Percentiles rank a stretch among this genome's conserved stretches.
Conservation (phyloP, 64 coral and sea anemone species). For the Actinia tenebrosa region DNA sequence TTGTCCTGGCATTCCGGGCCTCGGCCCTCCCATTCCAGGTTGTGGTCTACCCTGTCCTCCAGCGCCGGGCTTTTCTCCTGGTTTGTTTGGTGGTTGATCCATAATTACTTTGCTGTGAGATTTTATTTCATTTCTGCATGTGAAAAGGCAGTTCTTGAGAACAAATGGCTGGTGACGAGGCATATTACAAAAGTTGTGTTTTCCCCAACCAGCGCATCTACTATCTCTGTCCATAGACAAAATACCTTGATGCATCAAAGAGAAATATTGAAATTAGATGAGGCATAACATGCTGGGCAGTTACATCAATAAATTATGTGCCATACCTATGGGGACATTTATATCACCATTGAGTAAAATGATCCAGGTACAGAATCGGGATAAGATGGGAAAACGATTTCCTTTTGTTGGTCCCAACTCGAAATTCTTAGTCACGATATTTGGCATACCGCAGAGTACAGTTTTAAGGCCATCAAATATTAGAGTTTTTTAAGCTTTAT, state of each 20-base stretch:
- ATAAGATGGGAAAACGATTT: no score
- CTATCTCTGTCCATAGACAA: conserved; percentile 47
- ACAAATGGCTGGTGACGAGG: conserved; percentile 39
- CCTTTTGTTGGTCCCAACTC: no score
- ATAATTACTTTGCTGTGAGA: background rate
- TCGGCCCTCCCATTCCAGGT: background rate
- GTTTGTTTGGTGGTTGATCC: conserved; percentile 4
- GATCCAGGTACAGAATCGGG: no score
- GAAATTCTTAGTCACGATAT: no score
- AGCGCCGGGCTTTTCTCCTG: background rate
- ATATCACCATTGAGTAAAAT: no score
- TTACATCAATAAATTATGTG: no score
- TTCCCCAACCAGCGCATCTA: conserved; percentile 32
- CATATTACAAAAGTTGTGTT: conserved; percentile 21
- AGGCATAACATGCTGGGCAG: no score
- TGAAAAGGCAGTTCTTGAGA: conserved; percentile 43
- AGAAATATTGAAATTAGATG: background rate
- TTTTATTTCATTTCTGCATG: conserved; percentile 18
- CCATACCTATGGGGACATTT: no score
- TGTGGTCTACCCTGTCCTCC: background rate
- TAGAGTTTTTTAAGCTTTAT: background rate
- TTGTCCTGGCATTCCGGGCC: background rate
- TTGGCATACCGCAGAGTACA: no score
- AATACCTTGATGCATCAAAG: background rate
- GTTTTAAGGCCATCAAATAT: no score